A percentile compares a stretch with the other conserved stretches of the same genome.
phyloP scores from a whole-genome alignment of 2,797 vertebrate genomes.

The Acanthurus leucopareius region DNA sequence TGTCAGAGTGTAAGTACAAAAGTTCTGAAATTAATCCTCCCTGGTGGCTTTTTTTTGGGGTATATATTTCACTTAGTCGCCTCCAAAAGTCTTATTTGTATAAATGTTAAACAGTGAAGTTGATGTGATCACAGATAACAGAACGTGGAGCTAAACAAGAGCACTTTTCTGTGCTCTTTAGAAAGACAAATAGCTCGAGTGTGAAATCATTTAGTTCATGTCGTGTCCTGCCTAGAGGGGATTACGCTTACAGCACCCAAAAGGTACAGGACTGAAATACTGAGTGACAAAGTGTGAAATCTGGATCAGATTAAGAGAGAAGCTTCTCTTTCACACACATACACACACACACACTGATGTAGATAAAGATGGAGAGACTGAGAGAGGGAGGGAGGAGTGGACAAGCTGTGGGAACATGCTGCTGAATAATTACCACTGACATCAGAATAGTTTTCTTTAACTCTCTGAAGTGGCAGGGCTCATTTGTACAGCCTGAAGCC shows the following conservation, averaged over 20 bases:
- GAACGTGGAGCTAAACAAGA: slow-evolving; percentile 5
- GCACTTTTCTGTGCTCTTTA: slow-evolving; percentile 25
- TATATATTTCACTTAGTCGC: slow-evolving; percentile 12
- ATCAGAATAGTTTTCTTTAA: slow-evolving; percentile 86
- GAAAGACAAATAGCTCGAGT: slow-evolving; percentile 76
- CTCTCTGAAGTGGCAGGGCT: slow-evolving; percentile 84
- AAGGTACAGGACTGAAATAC: slow-evolving; percentile 67
- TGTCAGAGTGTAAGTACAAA: no score
- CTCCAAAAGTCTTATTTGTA: not conserved
- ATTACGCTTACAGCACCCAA: slow-evolving; percentile 71
- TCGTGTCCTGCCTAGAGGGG: slow-evolving; percentile 79
- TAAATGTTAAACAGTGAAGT: slow-evolving; percentile 28
- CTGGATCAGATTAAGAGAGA: slow-evolving; percentile 80
- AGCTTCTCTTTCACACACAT: slow-evolving; percentile 51
- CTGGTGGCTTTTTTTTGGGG: not conserved
- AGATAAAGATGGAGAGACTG: slow-evolving; percentile 32
- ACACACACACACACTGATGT: slow-evolving; percentile 26
- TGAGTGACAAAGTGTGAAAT: slow-evolving; percentile 84
- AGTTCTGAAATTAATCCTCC: not conserved
- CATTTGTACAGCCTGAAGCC: slow-evolving; percentile 86
- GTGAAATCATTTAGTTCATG: slow-evolving; percentile 84
- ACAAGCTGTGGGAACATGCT: slow-evolving; percentile 78
- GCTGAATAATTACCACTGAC: slow-evolving; percentile 84
- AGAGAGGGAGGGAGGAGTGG: slow-evolving; percentile 38
- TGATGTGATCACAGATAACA: slow-evolving; percentile 35